These are phyloP conservation scores for Lucilia cuprina DNA, from an alignment of 1,140 invertebrate genomes.

Conservation along the genomic window DNA sequence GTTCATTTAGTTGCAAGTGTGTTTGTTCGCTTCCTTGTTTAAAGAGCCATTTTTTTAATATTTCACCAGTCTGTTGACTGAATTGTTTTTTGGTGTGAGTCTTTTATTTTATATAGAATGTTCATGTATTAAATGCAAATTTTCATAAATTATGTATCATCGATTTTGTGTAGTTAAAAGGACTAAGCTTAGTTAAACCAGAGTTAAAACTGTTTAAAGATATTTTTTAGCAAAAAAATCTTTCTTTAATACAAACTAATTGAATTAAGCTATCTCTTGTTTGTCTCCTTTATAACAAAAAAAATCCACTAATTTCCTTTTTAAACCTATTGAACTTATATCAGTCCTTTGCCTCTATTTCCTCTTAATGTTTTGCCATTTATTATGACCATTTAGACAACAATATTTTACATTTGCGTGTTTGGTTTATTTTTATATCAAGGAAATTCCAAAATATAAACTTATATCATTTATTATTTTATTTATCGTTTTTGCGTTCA, in stretches of 20 bases:
- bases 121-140: constrained; percentile 17
- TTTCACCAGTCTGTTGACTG: not conserved
- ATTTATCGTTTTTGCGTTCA: not conserved
- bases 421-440: not conserved
- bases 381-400: not conserved
- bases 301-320: too few species aligned
- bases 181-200: too few species aligned
- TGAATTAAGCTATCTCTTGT: too few species aligned
- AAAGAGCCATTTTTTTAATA: not conserved
- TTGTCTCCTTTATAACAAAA: too few species aligned
- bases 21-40: not conserved
- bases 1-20: not conserved
- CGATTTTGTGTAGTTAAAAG: not conserved
- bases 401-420: constrained; percentile 13
- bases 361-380: not conserved
- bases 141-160: not conserved
- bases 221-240: too few species aligned
- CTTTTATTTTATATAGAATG: not conserved
- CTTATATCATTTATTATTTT: not conserved
- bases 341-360: too few species aligned
- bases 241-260: too few species aligned
- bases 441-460: not conserved
- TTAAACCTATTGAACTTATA: too few species aligned
- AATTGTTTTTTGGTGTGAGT: not conserved
- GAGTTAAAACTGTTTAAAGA: too few species aligned